These are phyloP conservation scores for Drosophila flavopinicola DNA, from an alignment of 2,888 invertebrate species.

Conservation along the genomic window DNA sequence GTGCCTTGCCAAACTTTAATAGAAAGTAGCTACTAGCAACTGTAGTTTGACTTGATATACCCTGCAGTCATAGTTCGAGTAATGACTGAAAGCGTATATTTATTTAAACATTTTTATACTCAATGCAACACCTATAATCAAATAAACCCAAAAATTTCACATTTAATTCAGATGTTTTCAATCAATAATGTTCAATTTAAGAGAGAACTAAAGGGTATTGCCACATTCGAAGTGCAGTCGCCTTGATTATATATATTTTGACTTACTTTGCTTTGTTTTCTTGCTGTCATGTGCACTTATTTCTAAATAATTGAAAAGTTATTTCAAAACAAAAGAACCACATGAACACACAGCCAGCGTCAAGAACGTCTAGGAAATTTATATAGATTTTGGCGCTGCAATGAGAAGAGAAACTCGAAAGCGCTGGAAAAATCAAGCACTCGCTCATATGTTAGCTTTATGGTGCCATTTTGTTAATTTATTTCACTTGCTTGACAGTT, in stretches of 20 bases:
- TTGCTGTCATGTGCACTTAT: conserved; percentile 69
- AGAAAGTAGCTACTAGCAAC: conserved; percentile 28
- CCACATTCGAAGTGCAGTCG: conserved; percentile 15
- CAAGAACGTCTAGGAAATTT: conserved; percentile 35
- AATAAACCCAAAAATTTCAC: neutral
- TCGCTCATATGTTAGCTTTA: conserved; percentile 75
- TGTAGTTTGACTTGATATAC: conserved; percentile 15
- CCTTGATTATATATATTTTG: conserved; percentile 20
- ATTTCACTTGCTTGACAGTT: conserved; percentile 78
- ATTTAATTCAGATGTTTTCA: neutral
- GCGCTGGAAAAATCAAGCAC: conserved; percentile 62
- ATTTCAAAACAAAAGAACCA: conserved; percentile 47
- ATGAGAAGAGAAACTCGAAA: conserved; percentile 22
- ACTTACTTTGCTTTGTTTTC: conserved; percentile 43
- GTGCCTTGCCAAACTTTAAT: conserved; percentile 38
- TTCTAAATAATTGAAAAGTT: conserved; percentile 78
- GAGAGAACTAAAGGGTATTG: conserved; percentile 34
- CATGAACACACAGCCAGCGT: conserved; percentile 12
- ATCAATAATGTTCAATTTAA: neutral
- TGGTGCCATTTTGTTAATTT: conserved; percentile 77
- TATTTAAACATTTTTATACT: too few species aligned
- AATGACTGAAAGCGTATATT: neutral
- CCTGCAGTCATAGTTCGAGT: conserved; percentile 7
- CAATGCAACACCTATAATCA: too few species aligned
- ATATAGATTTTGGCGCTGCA: conserved; percentile 23